Conservation (phyloP, 2,797 vertebrate genomes). For the Crax fasciolata region DNA sequence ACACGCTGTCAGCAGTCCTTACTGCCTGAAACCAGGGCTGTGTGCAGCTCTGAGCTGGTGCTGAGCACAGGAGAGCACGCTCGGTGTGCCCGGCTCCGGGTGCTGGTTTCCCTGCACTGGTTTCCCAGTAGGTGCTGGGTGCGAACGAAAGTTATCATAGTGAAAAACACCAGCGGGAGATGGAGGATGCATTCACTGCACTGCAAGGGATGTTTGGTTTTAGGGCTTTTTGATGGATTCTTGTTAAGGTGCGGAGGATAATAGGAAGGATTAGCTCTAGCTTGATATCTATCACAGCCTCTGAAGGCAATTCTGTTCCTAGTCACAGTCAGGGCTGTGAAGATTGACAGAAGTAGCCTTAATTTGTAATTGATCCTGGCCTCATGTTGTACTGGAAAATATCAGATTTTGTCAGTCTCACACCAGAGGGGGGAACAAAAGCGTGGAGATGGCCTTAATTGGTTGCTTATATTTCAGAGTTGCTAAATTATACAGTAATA, state of each 20-base stretch:
- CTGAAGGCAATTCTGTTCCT: slow-evolving; percentile 16
- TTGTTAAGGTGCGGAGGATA: neutral
- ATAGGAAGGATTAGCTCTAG: neutral
- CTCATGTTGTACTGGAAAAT: slow-evolving; percentile 41
- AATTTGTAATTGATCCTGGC: slow-evolving; percentile 57
- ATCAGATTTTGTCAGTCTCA: slow-evolving; percentile 57
- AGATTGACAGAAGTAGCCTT: slow-evolving; percentile 45
- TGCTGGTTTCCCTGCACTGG: neutral
- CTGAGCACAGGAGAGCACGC: accelerated
- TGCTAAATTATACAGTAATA: slow-evolving; percentile 66
- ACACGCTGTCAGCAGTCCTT: neutral
- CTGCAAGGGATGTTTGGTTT: neutral
- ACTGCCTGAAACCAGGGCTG: neutral
- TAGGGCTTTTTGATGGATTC: neutral
- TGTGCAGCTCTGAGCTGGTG: accelerated
- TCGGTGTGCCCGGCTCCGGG: neutral
- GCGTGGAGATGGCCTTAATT: slow-evolving; percentile 66
- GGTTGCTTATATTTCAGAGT: slow-evolving; percentile 75
- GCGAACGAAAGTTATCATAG: neutral
- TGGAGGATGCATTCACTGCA: neutral
- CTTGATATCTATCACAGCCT: neutral
- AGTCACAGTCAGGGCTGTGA: neutral
- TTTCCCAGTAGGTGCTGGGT: neutral
- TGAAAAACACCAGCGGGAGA: neutral
- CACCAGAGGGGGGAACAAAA: slow-evolving; percentile 61